phyloP scores from a whole-genome alignment of 2,113 vertebrate genomes.

The Tragelaphus buxtoni region DNA sequence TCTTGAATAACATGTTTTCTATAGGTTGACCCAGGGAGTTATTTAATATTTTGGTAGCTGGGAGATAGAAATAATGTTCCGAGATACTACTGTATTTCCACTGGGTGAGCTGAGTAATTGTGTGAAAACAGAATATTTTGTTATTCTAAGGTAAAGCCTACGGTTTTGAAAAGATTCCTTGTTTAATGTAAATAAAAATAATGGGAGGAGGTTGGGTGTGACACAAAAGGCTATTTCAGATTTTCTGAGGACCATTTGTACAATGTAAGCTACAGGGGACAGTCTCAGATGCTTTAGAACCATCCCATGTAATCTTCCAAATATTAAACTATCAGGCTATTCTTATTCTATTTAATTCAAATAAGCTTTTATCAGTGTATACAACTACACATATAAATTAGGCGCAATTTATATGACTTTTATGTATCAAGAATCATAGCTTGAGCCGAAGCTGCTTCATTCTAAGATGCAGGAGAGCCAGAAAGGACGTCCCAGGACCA shows the following conservation, averaged over 20 bases:
- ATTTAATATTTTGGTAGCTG: background rate
- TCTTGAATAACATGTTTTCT: background rate
- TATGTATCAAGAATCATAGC: background rate
- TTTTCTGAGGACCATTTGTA: background rate
- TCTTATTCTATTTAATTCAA: slow-evolving; percentile 9
- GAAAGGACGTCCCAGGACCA: background rate
- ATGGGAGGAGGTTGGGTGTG: background rate
- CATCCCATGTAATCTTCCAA: background rate
- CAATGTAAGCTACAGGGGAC: background rate
- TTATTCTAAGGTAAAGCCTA: background rate
- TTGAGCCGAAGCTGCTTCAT: background rate
- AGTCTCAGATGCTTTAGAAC: background rate
- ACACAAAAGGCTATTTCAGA: background rate
- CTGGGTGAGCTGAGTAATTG: background rate
- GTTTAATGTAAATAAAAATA: background rate
- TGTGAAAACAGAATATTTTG: background rate
- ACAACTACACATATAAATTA: background rate
- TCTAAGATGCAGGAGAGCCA: background rate
- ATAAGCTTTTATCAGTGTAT: background rate
- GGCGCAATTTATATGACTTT: background rate
- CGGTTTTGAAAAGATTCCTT: background rate
- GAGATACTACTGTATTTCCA: background rate
- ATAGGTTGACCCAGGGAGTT: background rate
- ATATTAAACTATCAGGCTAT: background rate
- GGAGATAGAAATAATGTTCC: background rate